A percentile compares a stretch with the other conserved stretches of the same genome.
These are phyloP conservation scores for Oscarella lobularis DNA, from an alignment of 37 sponge, comb jelly and placozoan genomes.

Conservation along the genomic window DNA sequence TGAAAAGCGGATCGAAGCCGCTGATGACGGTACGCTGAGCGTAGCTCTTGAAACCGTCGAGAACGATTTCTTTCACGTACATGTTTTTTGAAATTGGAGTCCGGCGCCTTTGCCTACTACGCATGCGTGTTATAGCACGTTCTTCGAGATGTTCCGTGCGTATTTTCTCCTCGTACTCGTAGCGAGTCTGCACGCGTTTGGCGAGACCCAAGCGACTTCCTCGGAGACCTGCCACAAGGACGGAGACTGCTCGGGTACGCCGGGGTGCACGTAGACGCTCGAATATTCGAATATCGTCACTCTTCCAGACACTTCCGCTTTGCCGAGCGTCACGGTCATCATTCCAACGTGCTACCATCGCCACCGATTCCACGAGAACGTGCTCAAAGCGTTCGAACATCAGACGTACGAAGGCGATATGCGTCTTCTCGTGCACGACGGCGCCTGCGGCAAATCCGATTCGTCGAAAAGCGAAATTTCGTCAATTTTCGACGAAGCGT, in stretches of 20 bases:
- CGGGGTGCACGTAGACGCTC: too few relatives aligned
- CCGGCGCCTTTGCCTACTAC: too few relatives aligned
- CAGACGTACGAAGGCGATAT: neutral
- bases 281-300: too few relatives aligned
- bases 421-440: neutral
- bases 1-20: conserved; percentile 90
- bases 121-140: too few relatives aligned
- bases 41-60: conserved; percentile 98
- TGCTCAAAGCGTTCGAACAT: conserved; percentile 3
- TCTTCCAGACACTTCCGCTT: neutral
- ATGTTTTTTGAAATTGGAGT: too few relatives aligned
- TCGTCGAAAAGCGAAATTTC: conserved; percentile 1
- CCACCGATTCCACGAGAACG: neutral
- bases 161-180: too few relatives aligned
- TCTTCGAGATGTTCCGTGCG: too few relatives aligned
- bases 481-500: neutral
- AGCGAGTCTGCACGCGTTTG: too few relatives aligned
- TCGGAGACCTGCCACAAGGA: too few relatives aligned
- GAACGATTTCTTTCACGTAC: conserved; percentile 85
- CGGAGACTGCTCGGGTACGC: too few relatives aligned
- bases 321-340: conserved; percentile 2
- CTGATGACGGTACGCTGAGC: conserved; percentile 86
- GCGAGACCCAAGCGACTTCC: too few relatives aligned
- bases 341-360: neutral
- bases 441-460: conserved; percentile 7